phyloP scores from a whole-genome alignment of 2,113 vertebrate species.

The sheep (Ovis aries) region ARS-UI_Ramb_v3.0 NC_056080.1:25874001-25874500 shows the following conservation, averaged over 20 bases:
- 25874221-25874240: conserved; percentile 7
- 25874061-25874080: neutral
- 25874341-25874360: neutral
- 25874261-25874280: neutral
- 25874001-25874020: neutral
- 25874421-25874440: neutral
- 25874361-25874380: neutral
- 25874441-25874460: neutral
- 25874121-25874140: neutral
- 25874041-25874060: neutral
- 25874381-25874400: neutral
- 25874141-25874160: neutral
- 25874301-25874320: conserved; percentile 7
- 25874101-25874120: neutral
- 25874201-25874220: neutral
- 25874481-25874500: neutral
- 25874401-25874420: neutral
- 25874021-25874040: neutral
- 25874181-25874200: neutral
- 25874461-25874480: neutral
- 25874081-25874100: neutral
- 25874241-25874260: conserved; percentile 4
- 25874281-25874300: neutral
- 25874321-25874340: neutral
- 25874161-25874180: neutral